Percentiles rank a stretch among this genome's conserved stretches.
Conservation (phyloP, 2,888 invertebrate genomes). For the Acrobeloides nanus region DNA sequence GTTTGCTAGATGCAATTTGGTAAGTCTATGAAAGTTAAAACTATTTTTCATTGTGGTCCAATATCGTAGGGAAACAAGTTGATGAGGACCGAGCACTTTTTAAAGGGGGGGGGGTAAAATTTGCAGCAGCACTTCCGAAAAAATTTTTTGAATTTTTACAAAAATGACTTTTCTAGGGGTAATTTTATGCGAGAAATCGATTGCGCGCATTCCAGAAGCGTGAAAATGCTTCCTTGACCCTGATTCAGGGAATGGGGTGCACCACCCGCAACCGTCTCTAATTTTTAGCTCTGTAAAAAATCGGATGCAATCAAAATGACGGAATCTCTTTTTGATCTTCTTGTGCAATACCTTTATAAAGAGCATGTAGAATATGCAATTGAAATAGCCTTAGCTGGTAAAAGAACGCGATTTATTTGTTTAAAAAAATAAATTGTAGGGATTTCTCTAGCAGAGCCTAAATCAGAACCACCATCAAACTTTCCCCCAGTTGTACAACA, state of each 20-base stretch:
- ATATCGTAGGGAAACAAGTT: not conserved
- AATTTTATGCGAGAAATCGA: no score
- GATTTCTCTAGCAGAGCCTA: conserved; percentile 66
- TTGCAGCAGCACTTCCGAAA: no score
- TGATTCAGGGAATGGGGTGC: not conserved
- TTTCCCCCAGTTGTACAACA: conserved; percentile 83
- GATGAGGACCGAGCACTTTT: not conserved
- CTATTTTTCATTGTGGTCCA: not conserved
- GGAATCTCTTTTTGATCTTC: conserved; percentile 68
- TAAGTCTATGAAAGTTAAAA: conserved; percentile 53
- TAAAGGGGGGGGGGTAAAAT: not conserved
- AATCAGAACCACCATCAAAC: conserved; percentile 77
- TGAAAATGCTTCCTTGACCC: no score
- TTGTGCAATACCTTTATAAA: conserved; percentile 73
- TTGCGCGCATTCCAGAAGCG: no score
- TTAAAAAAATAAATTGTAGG: conserved; percentile 31
- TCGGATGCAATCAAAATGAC: conserved; percentile 70
- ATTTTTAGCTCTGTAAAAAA: conserved; percentile 67
- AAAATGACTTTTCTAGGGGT: no score
- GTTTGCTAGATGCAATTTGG: conserved; percentile 62
- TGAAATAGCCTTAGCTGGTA: conserved; percentile 73
- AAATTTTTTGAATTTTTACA: no score
- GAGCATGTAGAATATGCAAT: conserved; percentile 95
- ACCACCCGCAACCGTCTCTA: conserved; percentile 7
- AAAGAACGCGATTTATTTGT: not conserved